Evolutionary conservation across 2,113 vertebrate genomes (phyloP).

Genomic region (Corythornis vintsioides): DNA sequence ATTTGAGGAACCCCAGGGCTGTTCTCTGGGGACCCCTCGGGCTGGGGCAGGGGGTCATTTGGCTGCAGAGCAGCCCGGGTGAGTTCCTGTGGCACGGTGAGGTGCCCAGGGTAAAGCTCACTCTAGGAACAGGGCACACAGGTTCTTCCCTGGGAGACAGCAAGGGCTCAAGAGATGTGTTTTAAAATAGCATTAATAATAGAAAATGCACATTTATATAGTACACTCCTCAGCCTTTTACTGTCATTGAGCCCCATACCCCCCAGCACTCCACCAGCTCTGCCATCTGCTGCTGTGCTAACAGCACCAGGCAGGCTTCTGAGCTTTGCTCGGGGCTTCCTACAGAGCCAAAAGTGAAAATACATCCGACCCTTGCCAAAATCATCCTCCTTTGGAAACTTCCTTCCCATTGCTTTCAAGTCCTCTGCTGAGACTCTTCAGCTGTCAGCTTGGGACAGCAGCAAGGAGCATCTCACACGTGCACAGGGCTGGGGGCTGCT

Average conservation of each 20-base stretch:
- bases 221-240: not conserved
- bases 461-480: not conserved
- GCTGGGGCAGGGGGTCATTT: not conserved
- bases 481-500: fast-evolving
- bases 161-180: not conserved
- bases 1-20: not conserved
- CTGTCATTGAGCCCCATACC: not conserved
- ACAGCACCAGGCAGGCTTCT: not conserved
- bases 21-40: not conserved
- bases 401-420: not conserved
- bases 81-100: not conserved
- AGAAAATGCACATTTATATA: not conserved
- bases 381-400: not conserved
- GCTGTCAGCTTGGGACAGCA: not conserved
- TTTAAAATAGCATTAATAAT: not conserved
- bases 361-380: not conserved
- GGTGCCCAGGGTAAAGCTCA: not conserved
- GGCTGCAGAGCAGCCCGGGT: not conserved
- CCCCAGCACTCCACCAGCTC: not conserved
- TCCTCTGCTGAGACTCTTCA: not conserved
- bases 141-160: not conserved
- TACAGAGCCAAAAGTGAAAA: not conserved
- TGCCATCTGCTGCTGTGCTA: not conserved
- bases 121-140: not conserved
- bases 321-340: not conserved